Evolutionary conservation across 2,797 vertebrate genomes (phyloP), one percentile per base, ranked within the genome.

Genomic region (Tympanoctomys barrerae): DNA sequence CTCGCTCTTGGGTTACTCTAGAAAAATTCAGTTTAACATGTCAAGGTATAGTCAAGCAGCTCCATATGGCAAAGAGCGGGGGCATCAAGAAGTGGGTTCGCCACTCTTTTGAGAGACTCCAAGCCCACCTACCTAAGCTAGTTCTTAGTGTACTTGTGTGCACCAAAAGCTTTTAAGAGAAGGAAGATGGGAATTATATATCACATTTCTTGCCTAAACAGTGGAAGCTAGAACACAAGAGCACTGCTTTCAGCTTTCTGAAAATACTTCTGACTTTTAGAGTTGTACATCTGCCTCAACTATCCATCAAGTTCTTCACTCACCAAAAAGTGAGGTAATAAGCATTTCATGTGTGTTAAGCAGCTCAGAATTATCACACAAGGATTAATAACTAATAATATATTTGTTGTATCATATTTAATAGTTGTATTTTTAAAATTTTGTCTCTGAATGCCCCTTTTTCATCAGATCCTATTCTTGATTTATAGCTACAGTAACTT

Each of bases 361-460:
- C 7, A 84, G n/a, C 18, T 83, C 54, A 19, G 33, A 70, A 70
- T 31, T 61, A 81, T 92, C 61, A 95, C 42, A 96, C 24, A 93
- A 3, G 28, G 80, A 71, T 52, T 68, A 31, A 33, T 62, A 91
- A 89, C 19, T 46, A 94, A 71, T 31, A 78, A 0, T 79, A 83
- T 12, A 93, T 31, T n/a, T 75, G 64, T 4, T 77, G 36, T 42
- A 57, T 1, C 64, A 9, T 49, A 87, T 18, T 18, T 36, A 90
- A 73, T 12, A 90, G 71, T 49, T 85, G 54, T 8, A 77, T 62
- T 57, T 75, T 77, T 49, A 77, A 85, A 83, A 18, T 0, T 71
- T 83, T 85, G 28, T 64, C 42, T 94, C 54, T 87, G 59, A 87
- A 21, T 57, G 42, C 5, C 85, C n/a, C 33, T 78, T 90, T 89